Conservation (phyloP, 2,888 invertebrate genomes). For the Agrilus cyanescens region DNA sequence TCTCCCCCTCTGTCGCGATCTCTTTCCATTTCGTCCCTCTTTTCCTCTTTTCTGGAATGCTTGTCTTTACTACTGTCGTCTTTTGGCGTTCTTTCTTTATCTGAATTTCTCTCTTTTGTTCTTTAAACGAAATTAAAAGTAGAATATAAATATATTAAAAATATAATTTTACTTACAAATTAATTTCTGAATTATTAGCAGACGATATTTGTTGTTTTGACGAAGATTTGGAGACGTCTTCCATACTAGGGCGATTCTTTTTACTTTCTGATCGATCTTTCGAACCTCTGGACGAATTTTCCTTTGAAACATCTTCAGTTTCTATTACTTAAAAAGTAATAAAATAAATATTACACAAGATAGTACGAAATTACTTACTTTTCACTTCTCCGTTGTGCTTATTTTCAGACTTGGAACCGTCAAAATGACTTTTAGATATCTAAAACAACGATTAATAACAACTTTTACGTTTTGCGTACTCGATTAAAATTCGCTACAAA, state of each 20-base stretch:
- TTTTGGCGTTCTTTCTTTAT: slow-evolving; percentile 32
- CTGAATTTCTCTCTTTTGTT: slow-evolving; percentile 26
- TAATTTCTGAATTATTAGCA: too few relatives aligned
- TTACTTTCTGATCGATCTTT: slow-evolving; percentile 27
- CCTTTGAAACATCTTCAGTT: slow-evolving; percentile 9
- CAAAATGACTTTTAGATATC: neutral
- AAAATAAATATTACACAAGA: slow-evolving; percentile 1
- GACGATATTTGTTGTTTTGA: slow-evolving; percentile 14
- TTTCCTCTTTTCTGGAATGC: slow-evolving; percentile 40
- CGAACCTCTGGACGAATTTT: slow-evolving; percentile 14
- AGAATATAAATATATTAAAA: too few relatives aligned
- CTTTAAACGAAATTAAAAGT: slow-evolving; percentile 1
- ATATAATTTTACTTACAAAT: too few relatives aligned
- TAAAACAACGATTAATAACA: neutral
- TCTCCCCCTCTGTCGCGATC: slow-evolving; percentile 56
- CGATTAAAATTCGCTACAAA: slow-evolving; percentile 10
- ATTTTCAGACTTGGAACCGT: neutral
- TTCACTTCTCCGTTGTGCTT: slow-evolving; percentile 39
- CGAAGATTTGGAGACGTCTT: slow-evolving; percentile 19
- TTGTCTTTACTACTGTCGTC: slow-evolving; percentile 38
- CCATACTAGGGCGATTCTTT: slow-evolving; percentile 18
- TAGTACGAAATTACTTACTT: slow-evolving; percentile 21
- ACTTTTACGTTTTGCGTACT: neutral
- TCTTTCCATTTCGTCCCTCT: slow-evolving; percentile 36
- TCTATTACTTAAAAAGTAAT: slow-evolving; percentile 6